Base-by-base conservation (phyloP, 1,140 invertebrate genomes). In the Hydropsyche tenuis region DNA sequence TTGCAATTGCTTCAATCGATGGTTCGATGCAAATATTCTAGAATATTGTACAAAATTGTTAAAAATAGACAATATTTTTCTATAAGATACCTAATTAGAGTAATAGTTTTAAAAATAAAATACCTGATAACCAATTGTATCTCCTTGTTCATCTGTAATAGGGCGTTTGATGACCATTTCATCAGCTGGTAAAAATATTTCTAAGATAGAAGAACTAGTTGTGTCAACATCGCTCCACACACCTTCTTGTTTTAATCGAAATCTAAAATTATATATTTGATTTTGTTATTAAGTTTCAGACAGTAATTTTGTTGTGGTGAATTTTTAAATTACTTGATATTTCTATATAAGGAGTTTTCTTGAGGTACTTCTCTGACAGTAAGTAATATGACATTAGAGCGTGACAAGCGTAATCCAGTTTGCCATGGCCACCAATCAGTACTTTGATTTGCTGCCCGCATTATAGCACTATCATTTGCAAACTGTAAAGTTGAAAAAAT, bases 381-480 rank as follows among this genome's bases (percentile, higher is more conserved):
- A 72, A 97, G 88, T n/a, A 98, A 83, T 0, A 90, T 88, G 0
- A 94, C 90, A 37, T 92, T 90, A 0, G 94, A 89, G 79, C 95
- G 93, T 48, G 91, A 89, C 1, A 99, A 85, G 78, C 96, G 93
- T 74, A 98, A 86, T 0, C 97, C 97, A 0, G 94, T 96, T 82
- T 97, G 95, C 97, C 97, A 99, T 2, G 98, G 89, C 69, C 93
- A 88, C 97, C 97, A 99, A 79, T 96, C 92, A 30, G 95, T 94
- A 75, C 89, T 87, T 42, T 89, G 86, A 69, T 93, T 91, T 20
- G 93, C 78, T 1, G 91, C 80, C 51, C 87, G 87, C 0, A 86
- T 81, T 23, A 92, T 82, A n/a, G 88, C 85, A 25, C 87, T 86
- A 77, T 93, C 91, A 73, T 89, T 87, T 0, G 89, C 85, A 62